A percentile compares a stretch with the other conserved stretches of the same genome.
These are phyloP conservation scores for Phylloscopus trochilus DNA, from an alignment of 2,113 vertebrate species.

Conservation along the genomic window DNA sequence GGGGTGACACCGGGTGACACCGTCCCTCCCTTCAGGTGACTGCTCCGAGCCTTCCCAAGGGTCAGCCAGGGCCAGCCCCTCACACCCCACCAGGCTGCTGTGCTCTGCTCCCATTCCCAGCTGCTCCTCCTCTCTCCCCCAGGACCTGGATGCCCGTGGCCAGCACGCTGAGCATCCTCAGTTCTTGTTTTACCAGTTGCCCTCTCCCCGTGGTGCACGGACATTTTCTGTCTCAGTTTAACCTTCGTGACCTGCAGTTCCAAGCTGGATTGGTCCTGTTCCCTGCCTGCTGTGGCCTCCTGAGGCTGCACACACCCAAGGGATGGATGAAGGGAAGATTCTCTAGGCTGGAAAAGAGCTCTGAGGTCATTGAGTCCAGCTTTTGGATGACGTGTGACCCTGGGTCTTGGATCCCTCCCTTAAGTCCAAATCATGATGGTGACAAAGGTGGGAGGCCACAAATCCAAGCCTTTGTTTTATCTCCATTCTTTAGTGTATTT, in stretches of 20 bases:
- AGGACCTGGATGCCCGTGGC: accelerated
- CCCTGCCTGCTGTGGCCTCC: not conserved
- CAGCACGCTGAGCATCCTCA: accelerated
- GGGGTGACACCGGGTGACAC: not conserved
- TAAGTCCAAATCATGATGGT: not conserved
- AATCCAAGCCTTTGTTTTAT: not conserved
- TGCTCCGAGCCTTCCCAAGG: too few relatives aligned
- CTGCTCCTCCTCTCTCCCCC: not conserved
- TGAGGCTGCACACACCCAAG: accelerated
- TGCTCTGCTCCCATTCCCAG: accelerated
- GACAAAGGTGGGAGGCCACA: not conserved
- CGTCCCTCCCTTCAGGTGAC: accelerated
- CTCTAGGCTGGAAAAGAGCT: not conserved
- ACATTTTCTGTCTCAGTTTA: not conserved
- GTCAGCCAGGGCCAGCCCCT: not conserved
- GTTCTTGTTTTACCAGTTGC: accelerated
- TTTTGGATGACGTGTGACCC: not conserved
- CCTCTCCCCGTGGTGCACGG: not conserved
- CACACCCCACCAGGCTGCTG: accelerated
- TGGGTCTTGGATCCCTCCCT: not conserved
- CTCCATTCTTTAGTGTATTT: not conserved
- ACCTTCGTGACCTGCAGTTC: not conserved
- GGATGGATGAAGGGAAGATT: not conserved
- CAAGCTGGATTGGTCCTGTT: not conserved
- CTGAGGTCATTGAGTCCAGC: not conserved